Percentiles rank a stretch among this genome's conserved stretches.
phyloP scores from a whole-genome alignment of 2,797 vertebrate species.

The Ctenosaura bakeri region DNA sequence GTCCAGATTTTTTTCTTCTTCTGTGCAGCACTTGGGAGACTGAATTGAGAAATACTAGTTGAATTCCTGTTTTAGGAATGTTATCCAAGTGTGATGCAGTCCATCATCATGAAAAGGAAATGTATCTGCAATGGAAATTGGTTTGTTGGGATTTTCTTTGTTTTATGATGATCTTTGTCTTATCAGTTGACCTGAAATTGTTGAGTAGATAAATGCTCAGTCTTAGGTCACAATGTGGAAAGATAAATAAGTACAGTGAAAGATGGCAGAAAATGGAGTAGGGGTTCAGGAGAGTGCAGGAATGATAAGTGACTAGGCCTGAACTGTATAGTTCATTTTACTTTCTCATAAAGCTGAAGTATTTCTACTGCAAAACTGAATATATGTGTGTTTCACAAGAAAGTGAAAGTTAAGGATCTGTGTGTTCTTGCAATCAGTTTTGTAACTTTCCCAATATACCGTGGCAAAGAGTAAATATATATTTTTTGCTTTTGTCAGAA shows the following conservation, averaged over 20 bases:
- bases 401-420: conserved; percentile 1
- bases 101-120: neutral
- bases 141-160: no score
- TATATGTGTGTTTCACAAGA: neutral
- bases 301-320: neutral
- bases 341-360: neutral
- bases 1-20: neutral
- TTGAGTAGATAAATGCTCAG: neutral
- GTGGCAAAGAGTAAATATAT: neutral
- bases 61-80: neutral
- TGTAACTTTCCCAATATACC: neutral
- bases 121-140: neutral
- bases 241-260: neutral
- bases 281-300: neutral
- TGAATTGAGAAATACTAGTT: neutral
- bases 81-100: neutral
- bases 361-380: neutral
- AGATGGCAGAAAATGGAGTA: no score
- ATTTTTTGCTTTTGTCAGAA: neutral
- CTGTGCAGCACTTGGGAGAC: neutral
- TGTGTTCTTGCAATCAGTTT: neutral
- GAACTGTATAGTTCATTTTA: neutral
- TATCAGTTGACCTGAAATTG: neutral
- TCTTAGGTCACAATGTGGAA: neutral
- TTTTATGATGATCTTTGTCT: neutral